Conservation (phyloP, 92 coral and sea anemone species). For the Phymanthus crucifer region DNA sequence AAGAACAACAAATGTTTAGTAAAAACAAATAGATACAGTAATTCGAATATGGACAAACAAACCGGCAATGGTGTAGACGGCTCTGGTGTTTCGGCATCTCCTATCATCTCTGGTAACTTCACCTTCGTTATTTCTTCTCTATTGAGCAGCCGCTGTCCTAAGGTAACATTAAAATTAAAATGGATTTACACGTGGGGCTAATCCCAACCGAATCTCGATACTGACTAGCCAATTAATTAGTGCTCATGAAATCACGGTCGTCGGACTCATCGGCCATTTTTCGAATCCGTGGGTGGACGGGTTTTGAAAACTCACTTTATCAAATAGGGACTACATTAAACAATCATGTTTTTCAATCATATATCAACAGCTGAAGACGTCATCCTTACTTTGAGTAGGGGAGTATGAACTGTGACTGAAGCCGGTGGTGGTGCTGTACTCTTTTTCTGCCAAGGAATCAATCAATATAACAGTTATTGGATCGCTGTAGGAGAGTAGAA, state of each 20-base stretch:
- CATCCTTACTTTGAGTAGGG: not conserved
- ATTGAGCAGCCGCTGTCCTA: slow-evolving; percentile 34
- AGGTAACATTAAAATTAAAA: not conserved
- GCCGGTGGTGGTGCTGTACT: not conserved
- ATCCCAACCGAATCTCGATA: too few species aligned
- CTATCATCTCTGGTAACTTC: slow-evolving; percentile 6
- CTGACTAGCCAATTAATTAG: too few species aligned
- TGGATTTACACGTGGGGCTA: too few species aligned
- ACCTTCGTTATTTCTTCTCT: slow-evolving; percentile 31
- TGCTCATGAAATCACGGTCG: too few species aligned
- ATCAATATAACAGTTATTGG: too few species aligned
- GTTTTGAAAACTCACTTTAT: too few species aligned
- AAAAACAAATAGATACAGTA: not conserved
- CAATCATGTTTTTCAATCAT: too few species aligned
- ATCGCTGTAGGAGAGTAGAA: too few species aligned
- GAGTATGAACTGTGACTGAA: not conserved
- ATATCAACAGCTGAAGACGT: not conserved
- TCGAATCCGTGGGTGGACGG: too few species aligned
- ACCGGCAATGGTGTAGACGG: slow-evolving; percentile 16
- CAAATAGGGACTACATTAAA: too few species aligned
- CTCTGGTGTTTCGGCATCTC: slow-evolving; percentile 3
- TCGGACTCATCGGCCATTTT: too few species aligned
- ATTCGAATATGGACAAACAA: not conserved
- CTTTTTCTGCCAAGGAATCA: slow-evolving; percentile 14
- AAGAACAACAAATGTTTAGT: not conserved